These are phyloP conservation scores for Hirtodrosophila confusa DNA, from an alignment of 2,888 invertebrate genomes.

Conservation along the genomic window DNA sequence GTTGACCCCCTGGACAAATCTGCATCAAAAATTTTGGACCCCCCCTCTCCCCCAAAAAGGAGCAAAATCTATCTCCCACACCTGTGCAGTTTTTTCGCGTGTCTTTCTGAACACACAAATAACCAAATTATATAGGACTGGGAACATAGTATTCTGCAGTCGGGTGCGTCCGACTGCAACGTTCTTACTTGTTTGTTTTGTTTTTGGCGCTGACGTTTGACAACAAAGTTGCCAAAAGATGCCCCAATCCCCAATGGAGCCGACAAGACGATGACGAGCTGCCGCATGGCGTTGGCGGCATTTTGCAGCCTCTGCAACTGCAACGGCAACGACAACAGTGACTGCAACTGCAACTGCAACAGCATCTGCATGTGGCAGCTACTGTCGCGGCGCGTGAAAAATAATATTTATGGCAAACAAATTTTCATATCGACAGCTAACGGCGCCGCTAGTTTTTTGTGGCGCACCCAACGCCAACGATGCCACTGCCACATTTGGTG, in stretches of 20 bases:
- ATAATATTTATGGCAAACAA: slow-evolving; percentile 79
- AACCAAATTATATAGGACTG: too few species aligned
- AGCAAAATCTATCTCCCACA: too few species aligned
- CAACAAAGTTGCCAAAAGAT: slow-evolving; percentile 30
- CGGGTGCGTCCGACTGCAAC: slow-evolving; percentile 11
- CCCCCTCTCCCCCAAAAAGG: too few species aligned
- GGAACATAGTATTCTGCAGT: too few species aligned
- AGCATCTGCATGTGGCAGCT: slow-evolving; percentile 55
- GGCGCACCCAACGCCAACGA: slow-evolving; percentile 60
- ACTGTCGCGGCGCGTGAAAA: slow-evolving; percentile 70
- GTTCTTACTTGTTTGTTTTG: too few species aligned
- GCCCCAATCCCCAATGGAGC: not conserved
- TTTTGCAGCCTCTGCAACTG: slow-evolving; percentile 23
- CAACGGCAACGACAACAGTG: slow-evolving; percentile 20
- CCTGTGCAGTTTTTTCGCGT: too few species aligned
- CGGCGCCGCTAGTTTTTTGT: slow-evolving; percentile 39
- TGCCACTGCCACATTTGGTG: slow-evolving; percentile 39
- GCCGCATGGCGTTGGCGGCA: slow-evolving; percentile 53
- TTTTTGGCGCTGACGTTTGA: not conserved
- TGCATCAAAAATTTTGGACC: too few species aligned
- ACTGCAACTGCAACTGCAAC: slow-evolving; percentile 21
- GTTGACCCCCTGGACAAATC: too few species aligned
- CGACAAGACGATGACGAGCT: slow-evolving; percentile 19
- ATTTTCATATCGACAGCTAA: slow-evolving; percentile 74
- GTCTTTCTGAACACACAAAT: too few species aligned